phyloP scores from a whole-genome alignment of 2,797 vertebrate species.

The Galagoides demidoff region DNA sequence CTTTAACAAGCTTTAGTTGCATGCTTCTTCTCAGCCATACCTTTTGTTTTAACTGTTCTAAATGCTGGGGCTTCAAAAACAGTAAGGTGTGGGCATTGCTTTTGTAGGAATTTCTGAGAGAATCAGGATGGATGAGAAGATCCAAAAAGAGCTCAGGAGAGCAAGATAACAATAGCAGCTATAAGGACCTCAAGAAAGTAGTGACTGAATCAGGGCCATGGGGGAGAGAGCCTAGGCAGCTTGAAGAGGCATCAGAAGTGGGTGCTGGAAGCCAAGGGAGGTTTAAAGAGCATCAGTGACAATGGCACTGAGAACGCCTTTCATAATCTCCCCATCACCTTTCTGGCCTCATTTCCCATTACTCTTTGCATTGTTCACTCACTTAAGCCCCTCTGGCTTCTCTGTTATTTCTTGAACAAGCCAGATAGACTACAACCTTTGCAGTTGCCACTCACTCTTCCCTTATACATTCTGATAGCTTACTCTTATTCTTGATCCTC shows the following conservation, averaged over 20 bases:
- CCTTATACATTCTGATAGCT: neutral
- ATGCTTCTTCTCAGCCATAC: neutral
- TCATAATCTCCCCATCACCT: neutral
- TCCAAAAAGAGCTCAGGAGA: neutral
- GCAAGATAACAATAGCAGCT: neutral
- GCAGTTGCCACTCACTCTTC: neutral
- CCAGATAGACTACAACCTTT: neutral
- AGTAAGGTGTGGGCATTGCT: neutral
- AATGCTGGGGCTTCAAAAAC: neutral
- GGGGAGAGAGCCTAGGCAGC: neutral
- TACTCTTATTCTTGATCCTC: neutral
- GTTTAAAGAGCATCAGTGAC: neutral
- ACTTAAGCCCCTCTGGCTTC: neutral
- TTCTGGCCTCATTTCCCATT: neutral
- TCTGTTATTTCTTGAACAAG: neutral
- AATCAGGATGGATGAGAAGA: neutral
- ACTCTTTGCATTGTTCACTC: neutral
- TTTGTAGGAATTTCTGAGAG: neutral
- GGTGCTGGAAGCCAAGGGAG: neutral
- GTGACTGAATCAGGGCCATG: neutral
- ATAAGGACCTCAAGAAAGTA: neutral
- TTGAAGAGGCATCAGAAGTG: neutral
- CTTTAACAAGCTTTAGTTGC: slow-evolving; percentile 8
- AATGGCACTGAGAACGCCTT: neutral
- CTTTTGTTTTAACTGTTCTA: neutral